Evolutionary conservation across 2,888 invertebrate species (phyloP).

Genomic region (Drosophila quinaria): DNA sequence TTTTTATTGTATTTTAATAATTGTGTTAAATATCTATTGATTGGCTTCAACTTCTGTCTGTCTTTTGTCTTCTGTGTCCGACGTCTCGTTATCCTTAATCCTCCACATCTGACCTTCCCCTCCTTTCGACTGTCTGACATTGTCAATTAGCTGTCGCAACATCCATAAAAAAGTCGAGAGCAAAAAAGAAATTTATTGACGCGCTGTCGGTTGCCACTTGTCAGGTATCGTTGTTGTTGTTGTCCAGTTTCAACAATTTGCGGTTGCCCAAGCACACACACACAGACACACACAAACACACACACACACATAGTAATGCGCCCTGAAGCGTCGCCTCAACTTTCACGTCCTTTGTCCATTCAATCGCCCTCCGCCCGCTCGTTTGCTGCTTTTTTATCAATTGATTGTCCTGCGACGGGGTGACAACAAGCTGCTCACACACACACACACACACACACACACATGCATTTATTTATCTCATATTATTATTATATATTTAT

Average conservation of each 20-base stretch:
- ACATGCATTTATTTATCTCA: constrained; percentile 60
- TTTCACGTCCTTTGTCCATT: constrained; percentile 47
- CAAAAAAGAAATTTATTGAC: constrained; percentile 60
- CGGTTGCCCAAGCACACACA: constrained; percentile 53
- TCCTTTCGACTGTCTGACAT: constrained; percentile 30
- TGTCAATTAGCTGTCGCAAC: constrained; percentile 68
- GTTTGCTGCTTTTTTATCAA: constrained; percentile 62
- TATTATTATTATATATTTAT: constrained; percentile 45
- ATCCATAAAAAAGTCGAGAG: constrained; percentile 38
- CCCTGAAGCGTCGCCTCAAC: constrained; percentile 51
- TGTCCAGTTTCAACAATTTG: constrained; percentile 74
- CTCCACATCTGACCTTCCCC: neutral
- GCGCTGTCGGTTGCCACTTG: constrained; percentile 73
- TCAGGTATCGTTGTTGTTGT: constrained; percentile 35
- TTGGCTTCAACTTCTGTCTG: neutral
- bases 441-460: constrained; percentile 31
- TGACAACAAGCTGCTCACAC: constrained; percentile 61
- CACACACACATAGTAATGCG: constrained; percentile 43
- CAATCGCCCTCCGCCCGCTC: constrained; percentile 27
- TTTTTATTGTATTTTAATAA: neutral
- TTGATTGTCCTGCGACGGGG: constrained; percentile 78
- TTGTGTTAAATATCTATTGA: neutral
- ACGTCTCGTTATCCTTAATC: neutral
- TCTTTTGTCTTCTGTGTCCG: neutral
- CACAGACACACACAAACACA: constrained; percentile 23